phyloP scores from a whole-genome alignment of 1,140 invertebrate genomes.

The Holotrichia oblita region DNA sequence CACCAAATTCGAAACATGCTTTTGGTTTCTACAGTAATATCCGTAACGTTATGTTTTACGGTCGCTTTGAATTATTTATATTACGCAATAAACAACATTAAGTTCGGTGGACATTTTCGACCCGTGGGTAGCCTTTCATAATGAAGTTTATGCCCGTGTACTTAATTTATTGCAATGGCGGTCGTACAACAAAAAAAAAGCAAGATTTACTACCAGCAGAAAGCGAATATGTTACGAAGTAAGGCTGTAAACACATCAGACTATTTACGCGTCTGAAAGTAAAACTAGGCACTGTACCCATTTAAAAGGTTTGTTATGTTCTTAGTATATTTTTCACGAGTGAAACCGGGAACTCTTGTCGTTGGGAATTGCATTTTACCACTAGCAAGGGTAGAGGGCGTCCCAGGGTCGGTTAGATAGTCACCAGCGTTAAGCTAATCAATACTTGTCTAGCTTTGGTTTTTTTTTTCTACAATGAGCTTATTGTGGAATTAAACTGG shows the following conservation, averaged over 20 bases:
- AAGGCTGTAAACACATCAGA: background rate
- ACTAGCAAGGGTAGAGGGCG: background rate
- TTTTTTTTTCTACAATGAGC: constrained; percentile 17
- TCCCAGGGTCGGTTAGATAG: background rate
- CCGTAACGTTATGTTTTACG: background rate
- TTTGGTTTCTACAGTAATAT: background rate
- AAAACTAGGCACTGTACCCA: background rate
- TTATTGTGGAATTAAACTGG: background rate
- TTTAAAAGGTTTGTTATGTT: constrained; percentile 34
- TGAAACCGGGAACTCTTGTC: background rate
- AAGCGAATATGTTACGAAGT: background rate
- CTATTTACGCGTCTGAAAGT: constrained; percentile 6
- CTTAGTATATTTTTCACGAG: constrained; percentile 3
- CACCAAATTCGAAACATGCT: background rate
- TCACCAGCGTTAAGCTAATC: constrained; percentile 21
- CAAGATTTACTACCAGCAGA: constrained; percentile 11
- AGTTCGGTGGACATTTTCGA: constrained; percentile 12
- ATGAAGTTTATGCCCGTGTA: constrained; percentile 15
- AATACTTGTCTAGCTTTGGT: constrained; percentile 14
- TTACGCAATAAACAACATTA: background rate
- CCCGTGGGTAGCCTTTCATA: background rate
- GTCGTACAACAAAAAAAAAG: background rate
- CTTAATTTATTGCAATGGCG: constrained; percentile 18
- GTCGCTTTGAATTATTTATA: constrained; percentile 29
- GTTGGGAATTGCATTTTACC: constrained; percentile 2